Conservation (phyloP, 1,140 invertebrate genomes). For the Archivesica marissinica region DNA sequence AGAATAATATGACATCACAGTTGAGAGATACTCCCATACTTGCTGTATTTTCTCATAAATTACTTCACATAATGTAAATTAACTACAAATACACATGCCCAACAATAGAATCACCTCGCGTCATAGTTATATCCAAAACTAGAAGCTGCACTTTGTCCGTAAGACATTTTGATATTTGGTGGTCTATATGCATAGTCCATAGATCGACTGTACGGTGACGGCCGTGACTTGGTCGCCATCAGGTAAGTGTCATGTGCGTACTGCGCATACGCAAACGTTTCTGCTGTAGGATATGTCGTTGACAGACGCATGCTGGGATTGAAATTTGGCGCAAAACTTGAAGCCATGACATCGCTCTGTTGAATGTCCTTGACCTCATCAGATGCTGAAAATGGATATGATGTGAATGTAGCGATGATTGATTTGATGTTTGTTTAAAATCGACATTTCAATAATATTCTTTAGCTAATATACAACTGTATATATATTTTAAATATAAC, state of each 20-base stretch:
- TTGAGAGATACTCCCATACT: no score
- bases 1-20: no score
- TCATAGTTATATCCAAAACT: constrained; percentile 69
- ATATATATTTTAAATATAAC: no score
- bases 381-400: constrained; percentile 61
- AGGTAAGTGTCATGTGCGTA: constrained; percentile 72
- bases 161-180: constrained; percentile 66
- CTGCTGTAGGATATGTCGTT: constrained; percentile 60
- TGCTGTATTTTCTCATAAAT: neutral
- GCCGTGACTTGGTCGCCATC: constrained; percentile 67
- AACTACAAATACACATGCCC: neutral
- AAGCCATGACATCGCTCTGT: constrained; percentile 57
- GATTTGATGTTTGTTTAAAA: no score
- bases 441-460: no score
- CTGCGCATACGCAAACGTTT: constrained; percentile 66
- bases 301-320: constrained; percentile 64
- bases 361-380: constrained; percentile 59
- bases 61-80: neutral
- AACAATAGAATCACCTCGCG: neutral
- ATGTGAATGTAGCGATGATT: neutral
- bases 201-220: constrained; percentile 65
- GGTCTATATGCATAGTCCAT: constrained; percentile 69
- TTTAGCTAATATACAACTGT: no score
- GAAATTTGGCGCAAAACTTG: constrained; percentile 57
- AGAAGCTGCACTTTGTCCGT: constrained; percentile 55